Base-by-base conservation (phyloP, 2,888 invertebrate species). In the Mimachlamys varia region DNA sequence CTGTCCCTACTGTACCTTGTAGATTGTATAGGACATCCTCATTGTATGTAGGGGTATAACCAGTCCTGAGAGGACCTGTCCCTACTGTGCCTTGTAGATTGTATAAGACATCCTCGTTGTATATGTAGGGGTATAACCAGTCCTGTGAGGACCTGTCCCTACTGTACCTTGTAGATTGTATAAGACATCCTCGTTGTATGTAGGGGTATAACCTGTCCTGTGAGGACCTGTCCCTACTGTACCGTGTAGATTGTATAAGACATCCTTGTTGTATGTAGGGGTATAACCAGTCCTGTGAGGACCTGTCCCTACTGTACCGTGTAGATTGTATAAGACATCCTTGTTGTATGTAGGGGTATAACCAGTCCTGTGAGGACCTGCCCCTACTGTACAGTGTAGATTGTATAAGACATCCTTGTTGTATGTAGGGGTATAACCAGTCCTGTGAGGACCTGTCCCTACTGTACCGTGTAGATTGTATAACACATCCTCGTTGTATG, bases 81-180 rank as follows among this genome's bases (percentile, higher is more conserved):
- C 53, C 53, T 17, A 13, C 27, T 53, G 0, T 53, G 22, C 19
- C 53, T 13, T 88, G 50, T 91, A 92, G n/a, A n/a, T n/a, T n/a
- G n/a, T n/a, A n/a, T n/a, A n/a, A n/a, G n/a, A n/a, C n/a, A n/a
- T n/a, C n/a, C n/a, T n/a, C n/a, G n/a, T n/a, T n/a, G n/a, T n/a
- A n/a, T n/a, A n/a, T n/a, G 4, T 92, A 97, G 96, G 97, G 97
- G 22, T 97, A 97, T 94, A 97, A 27, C 62, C 62, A 62, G 22
- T 62, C 62, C 62, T 62, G 62, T 62, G 1, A n/a, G 22, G 27
- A 53, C 3, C 53, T 53, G 53, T 44, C 12, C 53, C 53, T 17
- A 13, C 53, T 53, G 27, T 62, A n/a, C 62, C 22, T n/a, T 62
- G 27, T 62, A 22, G 15, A n/a, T 62, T 55, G 55, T 10, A 19